A percentile compares a stretch with the other conserved stretches of the same genome.
phyloP scores from a whole-genome alignment of 1,140 invertebrate genomes.

The Bombus balteatus region DNA sequence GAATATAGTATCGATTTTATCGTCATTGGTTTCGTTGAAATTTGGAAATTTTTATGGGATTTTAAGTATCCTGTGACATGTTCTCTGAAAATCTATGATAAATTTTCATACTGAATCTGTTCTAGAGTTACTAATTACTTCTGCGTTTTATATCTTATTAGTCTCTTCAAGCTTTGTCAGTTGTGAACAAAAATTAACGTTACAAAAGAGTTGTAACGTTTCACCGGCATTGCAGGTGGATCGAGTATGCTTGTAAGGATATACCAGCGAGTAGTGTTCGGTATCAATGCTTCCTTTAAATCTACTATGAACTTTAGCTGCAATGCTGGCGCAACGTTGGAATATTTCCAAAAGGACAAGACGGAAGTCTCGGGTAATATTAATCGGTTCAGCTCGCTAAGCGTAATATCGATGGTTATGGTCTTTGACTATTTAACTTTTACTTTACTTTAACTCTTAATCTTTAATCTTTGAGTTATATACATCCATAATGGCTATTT shows the following conservation, averaged over 20 bases:
- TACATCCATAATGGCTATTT: not conserved
- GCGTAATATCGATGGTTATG: not conserved
- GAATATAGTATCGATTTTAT: too few species aligned
- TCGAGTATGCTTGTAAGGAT: not conserved
- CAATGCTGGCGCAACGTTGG: conserved; percentile 29
- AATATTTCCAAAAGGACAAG: conserved; percentile 14
- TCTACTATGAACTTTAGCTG: conserved; percentile 16
- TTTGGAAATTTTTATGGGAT: too few species aligned
- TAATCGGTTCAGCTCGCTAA: not conserved
- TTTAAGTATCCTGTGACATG: too few species aligned
- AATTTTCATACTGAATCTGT: too few species aligned
- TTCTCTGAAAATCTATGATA: too few species aligned
- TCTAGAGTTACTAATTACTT: too few species aligned
- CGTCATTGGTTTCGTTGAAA: too few species aligned
- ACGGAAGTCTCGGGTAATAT: not conserved
- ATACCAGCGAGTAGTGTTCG: not conserved
- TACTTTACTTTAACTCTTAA: not conserved
- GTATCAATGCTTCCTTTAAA: conserved; percentile 1
- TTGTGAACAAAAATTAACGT: too few species aligned
- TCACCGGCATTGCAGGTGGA: not conserved
- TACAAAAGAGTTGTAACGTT: not conserved
- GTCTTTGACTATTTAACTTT: not conserved
- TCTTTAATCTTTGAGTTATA: not conserved
- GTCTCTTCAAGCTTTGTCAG: too few species aligned
- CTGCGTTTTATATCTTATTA: too few species aligned